Base-by-base conservation (phyloP, 2,113 vertebrate genomes). In the Ammospiza nelsoni region DNA sequence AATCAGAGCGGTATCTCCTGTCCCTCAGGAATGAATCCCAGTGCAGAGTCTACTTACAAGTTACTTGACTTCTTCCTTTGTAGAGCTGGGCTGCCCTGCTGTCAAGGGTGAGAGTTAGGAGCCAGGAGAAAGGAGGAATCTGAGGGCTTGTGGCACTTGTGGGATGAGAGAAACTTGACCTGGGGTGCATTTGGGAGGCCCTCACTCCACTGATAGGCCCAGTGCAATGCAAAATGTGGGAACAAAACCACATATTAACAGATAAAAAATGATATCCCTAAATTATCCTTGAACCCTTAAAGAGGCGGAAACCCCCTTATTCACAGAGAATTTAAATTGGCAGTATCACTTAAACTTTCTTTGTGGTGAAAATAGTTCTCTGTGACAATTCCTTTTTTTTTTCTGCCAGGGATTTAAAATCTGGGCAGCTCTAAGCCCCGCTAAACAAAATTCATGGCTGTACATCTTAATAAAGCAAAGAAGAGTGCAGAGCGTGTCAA, bases 401-500 rank as follows among this genome's bases (percentile, higher is more conserved):
- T 90, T 75, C 72, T 39, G 2, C 8, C n/a, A 22, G 25, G 81
- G 79, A 82, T 93, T 95, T 94, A 75, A 93, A 83, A 73, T 73
- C 82, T 31, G 71, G 65, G 77, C 59, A 78, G 59, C 86, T 88
- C 46, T 92, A 95, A 96, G 90, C 73, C 61, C 84, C 29, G 67
- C 65, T 94, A 69, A 88, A 81, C 76, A 93, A 90, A 95, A 94
- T 92, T 71, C 75, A 89, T 87, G 94, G 88, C 86, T 84, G 80
- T 92, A 95, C 80, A 97, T 97, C 94, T 97, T 97, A 97, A 97
- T 97, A 97, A 95, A 92, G 91, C 57, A 80, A 90, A 87, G 92
- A 55, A 24, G 62, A 92, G 74, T 12, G 15, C 12, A 21, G 15
- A 71, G 59, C 0, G 0, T 89, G 92, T 93, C 95, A 92, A 48